These are phyloP conservation scores for Apamea anceps DNA, from an alignment of 2,888 invertebrate genomes.

Conservation along the genomic window DNA sequence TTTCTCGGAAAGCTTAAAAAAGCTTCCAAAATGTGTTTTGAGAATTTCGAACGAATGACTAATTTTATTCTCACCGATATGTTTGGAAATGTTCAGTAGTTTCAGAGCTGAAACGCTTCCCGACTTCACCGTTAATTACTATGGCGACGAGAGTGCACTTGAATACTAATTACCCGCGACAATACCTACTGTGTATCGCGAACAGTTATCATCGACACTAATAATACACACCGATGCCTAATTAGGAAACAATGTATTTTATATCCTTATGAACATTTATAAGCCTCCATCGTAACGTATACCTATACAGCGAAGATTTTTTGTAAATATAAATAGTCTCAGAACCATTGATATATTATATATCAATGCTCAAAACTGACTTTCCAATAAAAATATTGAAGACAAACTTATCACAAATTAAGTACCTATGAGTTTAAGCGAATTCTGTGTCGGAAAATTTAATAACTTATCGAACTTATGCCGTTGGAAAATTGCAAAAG, in stretches of 20 bases:
- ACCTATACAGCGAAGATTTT: slow-evolving; percentile 45
- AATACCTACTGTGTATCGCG: slow-evolving; percentile 51
- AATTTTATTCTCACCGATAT: slow-evolving; percentile 61
- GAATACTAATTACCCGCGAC: slow-evolving; percentile 57
- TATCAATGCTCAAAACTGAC: slow-evolving; percentile 14
- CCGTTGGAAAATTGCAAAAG: slow-evolving; percentile 69
- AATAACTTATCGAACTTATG: slow-evolving; percentile 64
- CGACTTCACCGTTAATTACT: slow-evolving; percentile 57
- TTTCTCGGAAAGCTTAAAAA: slow-evolving; percentile 66
- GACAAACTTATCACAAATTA: slow-evolving; percentile 49
- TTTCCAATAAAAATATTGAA: slow-evolving; percentile 41
- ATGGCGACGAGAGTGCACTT: slow-evolving; percentile 28
- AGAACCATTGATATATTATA: too few species aligned
- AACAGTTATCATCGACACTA: slow-evolving; percentile 65
- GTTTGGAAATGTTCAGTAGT: slow-evolving; percentile 22
- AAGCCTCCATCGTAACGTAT: slow-evolving; percentile 36
- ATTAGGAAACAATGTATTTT: slow-evolving; percentile 65
- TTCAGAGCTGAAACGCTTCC: slow-evolving; percentile 20
- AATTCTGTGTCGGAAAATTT: slow-evolving; percentile 53
- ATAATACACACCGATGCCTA: slow-evolving; percentile 58
- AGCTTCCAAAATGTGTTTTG: slow-evolving; percentile 62
- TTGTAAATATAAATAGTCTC: slow-evolving; percentile 64
- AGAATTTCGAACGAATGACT: slow-evolving; percentile 69
- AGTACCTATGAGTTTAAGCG: slow-evolving; percentile 26
- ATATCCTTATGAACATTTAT: slow-evolving; percentile 50